A percentile compares a stretch with the other conserved stretches of the same genome.
phyloP scores from a whole-genome alignment of 2,888 invertebrate genomes.

The Trissolcus japonicus region DNA sequence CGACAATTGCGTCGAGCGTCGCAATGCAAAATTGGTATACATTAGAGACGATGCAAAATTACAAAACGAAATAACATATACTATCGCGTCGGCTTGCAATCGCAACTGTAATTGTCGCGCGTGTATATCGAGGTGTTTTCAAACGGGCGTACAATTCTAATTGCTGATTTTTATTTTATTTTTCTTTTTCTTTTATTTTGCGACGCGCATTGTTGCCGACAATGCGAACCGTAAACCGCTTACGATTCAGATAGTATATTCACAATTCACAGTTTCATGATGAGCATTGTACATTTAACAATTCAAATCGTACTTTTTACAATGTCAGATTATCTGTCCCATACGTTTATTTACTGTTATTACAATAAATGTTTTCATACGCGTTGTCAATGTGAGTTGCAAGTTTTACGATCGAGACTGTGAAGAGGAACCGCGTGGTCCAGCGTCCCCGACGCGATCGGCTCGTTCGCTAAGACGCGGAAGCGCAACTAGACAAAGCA shows the following conservation, averaged over 20 bases:
- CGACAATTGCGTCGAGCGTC: constrained; percentile 1
- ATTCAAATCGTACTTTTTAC: constrained; percentile 47
- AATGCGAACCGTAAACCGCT: constrained; percentile 25
- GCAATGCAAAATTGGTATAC: not conserved
- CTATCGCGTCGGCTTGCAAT: constrained; percentile 2
- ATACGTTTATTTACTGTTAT: constrained; percentile 24
- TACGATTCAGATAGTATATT: constrained; percentile 51
- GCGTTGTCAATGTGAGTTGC: constrained; percentile 19
- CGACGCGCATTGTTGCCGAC: constrained; percentile 2
- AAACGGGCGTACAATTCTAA: constrained; percentile 11
- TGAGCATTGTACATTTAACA: constrained; percentile 51
- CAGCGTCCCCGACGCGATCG: constrained; percentile 23
- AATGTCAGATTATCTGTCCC: constrained; percentile 30
- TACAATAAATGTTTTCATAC: constrained; percentile 27
- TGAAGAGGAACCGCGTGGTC: constrained; percentile 2
- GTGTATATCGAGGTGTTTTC: not conserved
- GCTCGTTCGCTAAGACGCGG: constrained; percentile 48
- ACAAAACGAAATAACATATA: constrained; percentile 5
- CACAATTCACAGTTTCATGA: constrained; percentile 55
- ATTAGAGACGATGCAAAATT: not conserved
- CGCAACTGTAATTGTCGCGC: not conserved
- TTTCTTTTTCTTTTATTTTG: not conserved
- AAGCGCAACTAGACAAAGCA: constrained; percentile 54
- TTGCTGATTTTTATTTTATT: constrained; percentile 1
- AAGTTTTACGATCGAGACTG: constrained; percentile 15